Percentiles rank a stretch among this genome's conserved stretches.
These are phyloP conservation scores for Scaptomyza caliginosa DNA, from an alignment of 2,888 invertebrate species.

Conservation along the genomic window DNA sequence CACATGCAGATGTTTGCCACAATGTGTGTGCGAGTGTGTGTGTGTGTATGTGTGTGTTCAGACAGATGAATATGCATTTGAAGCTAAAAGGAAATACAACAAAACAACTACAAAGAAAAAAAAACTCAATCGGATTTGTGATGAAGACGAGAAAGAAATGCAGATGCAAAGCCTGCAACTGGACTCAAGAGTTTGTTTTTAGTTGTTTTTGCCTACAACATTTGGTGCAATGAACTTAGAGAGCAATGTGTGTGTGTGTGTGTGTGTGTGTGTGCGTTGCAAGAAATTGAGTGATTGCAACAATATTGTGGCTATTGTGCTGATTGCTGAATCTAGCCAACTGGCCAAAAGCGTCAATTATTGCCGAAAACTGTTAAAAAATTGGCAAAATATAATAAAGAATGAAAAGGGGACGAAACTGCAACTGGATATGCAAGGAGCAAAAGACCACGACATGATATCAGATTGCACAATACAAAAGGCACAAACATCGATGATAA, in stretches of 20 bases:
- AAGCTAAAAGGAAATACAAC: conserved; percentile 65
- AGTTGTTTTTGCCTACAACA: background rate
- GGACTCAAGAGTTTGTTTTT: conserved; percentile 49
- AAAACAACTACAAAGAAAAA: conserved; percentile 72
- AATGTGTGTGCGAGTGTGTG: conserved; percentile 5
- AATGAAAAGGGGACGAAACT: conserved; percentile 8
- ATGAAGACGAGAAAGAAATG: conserved; percentile 13
- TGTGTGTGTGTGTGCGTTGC: conserved; percentile 24
- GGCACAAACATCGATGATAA: conserved; percentile 35
- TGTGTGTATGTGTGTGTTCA: conserved; percentile 28
- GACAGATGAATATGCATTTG: conserved; percentile 66
- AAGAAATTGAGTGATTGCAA: conserved; percentile 66
- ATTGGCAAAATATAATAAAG: conserved; percentile 14
- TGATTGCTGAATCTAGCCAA: conserved; percentile 15
- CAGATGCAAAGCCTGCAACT: conserved; percentile 48
- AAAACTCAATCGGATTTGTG: conserved; percentile 75
- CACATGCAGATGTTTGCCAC: conserved; percentile 66
- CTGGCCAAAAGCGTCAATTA: conserved; percentile 64
- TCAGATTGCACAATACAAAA: conserved; percentile 70
- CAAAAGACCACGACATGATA: conserved; percentile 57
- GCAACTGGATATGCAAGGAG: conserved; percentile 69
- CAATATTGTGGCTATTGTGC: conserved; percentile 34
- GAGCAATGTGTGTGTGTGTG: background rate
- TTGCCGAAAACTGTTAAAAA: conserved; percentile 32
- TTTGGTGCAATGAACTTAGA: conserved; percentile 69